Percentiles rank a stretch among this genome's conserved stretches.
These are phyloP conservation scores for Sebastes kiyomatsui DNA, from an alignment of 2,797 vertebrate genomes.

Conservation along the genomic window DNA sequence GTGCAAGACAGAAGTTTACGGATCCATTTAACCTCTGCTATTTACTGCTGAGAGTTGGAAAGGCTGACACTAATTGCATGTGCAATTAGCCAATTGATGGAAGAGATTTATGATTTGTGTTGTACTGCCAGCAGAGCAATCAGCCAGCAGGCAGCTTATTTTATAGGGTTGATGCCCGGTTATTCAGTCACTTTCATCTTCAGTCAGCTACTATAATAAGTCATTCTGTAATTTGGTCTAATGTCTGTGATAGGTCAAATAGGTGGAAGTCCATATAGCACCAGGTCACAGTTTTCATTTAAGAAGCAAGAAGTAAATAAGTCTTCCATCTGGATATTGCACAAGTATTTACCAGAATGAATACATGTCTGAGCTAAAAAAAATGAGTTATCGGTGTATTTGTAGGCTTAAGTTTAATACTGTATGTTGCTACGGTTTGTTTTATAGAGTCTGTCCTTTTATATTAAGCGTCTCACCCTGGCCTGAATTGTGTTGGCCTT, in stretches of 20 bases:
- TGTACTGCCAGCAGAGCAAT: neutral
- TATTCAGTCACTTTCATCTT: neutral
- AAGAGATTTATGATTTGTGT: neutral
- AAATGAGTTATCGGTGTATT: neutral
- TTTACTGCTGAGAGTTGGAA: neutral
- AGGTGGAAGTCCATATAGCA: neutral
- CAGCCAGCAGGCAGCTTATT: neutral
- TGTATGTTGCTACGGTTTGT: neutral
- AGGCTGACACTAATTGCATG: neutral
- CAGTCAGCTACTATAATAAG: neutral
- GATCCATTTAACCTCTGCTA: neutral
- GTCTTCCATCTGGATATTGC: neutral
- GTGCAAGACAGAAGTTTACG: slow-evolving; percentile 7
- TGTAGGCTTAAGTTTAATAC: neutral
- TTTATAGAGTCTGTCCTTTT: neutral
- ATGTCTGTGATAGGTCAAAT: neutral
- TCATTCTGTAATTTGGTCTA: neutral
- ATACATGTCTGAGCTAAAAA: neutral
- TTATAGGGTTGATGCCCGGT: neutral
- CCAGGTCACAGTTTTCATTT: neutral
- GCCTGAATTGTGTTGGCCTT: neutral
- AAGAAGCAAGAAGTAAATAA: neutral
- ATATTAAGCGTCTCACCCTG: neutral
- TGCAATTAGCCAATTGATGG: neutral
- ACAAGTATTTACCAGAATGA: neutral